These are phyloP conservation scores for Pteropus rufus DNA, from an alignment of 2,797 vertebrate genomes.

Conservation along the genomic window DNA sequence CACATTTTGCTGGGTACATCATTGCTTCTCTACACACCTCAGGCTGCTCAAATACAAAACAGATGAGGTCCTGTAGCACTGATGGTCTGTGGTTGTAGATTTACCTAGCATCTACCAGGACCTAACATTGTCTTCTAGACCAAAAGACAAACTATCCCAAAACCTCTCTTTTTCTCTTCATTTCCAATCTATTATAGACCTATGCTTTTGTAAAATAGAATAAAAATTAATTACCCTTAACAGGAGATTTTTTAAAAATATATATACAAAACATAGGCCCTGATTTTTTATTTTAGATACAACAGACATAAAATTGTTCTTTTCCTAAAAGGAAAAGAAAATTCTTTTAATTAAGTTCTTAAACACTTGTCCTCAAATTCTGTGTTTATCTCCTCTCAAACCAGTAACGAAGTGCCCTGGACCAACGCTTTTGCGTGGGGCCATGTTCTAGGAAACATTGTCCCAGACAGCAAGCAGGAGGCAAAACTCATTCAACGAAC, in stretches of 20 bases:
- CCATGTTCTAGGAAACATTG: background rate
- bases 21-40: background rate
- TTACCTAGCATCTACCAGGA: background rate
- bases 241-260: background rate
- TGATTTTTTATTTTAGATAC: slow-evolving; percentile 13
- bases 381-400: background rate
- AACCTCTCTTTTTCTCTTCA: background rate
- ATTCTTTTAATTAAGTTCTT: background rate
- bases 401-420: background rate
- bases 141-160: background rate
- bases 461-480: background rate
- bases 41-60: background rate
- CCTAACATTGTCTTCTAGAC: background rate
- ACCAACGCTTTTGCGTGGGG: background rate
- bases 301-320: background rate
- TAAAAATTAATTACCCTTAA: background rate
- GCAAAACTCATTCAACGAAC: background rate
- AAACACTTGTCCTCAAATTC: background rate
- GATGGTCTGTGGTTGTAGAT: background rate
- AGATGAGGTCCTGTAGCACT: background rate
- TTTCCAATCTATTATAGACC: background rate
- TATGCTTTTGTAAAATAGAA: slow-evolving; percentile 8
- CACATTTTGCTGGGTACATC: background rate
- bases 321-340: background rate
- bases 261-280: background rate